Evolutionary conservation across 2,888 invertebrate genomes (phyloP).

Genomic region (Dioctria rufipes): DNA sequence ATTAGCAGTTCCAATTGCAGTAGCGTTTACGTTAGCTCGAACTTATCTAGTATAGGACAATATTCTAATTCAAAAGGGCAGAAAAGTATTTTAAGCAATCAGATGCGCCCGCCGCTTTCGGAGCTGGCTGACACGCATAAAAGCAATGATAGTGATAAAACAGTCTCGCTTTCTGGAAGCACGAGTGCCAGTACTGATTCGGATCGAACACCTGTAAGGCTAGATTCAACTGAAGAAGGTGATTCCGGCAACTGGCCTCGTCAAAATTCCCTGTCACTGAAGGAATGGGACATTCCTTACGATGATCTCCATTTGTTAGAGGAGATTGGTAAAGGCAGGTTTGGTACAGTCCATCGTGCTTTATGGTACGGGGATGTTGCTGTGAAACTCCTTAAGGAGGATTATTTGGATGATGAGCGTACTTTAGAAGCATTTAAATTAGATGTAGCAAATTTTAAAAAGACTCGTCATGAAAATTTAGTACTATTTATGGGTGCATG

Average conservation of each 20-base stretch:
- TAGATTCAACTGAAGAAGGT: slow-evolving; percentile 85
- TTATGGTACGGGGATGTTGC: slow-evolving; percentile 99
- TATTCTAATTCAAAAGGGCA: slow-evolving; percentile 56
- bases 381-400: slow-evolving; percentile 94
- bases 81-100: slow-evolving; percentile 58
- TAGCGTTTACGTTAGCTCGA: slow-evolving; percentile 65
- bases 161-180: slow-evolving; percentile 80
- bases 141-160: slow-evolving; percentile 80
- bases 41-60: slow-evolving; percentile 47
- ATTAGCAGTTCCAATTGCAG: slow-evolving; percentile 55
- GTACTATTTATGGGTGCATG: slow-evolving; percentile 99
- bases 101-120: slow-evolving; percentile 64
- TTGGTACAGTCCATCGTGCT: slow-evolving; percentile 95
- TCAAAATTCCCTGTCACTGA: slow-evolving; percentile 89
- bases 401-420: slow-evolving; percentile 88
- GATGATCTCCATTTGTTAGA: slow-evolving; percentile 92
- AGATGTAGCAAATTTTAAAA: slow-evolving; percentile 96
- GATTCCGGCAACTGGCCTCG: slow-evolving; percentile 81
- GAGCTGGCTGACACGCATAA: slow-evolving; percentile 74
- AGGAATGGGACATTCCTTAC: slow-evolving; percentile 99
- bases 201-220: slow-evolving; percentile 83
- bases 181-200: slow-evolving; percentile 84
- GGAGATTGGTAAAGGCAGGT: slow-evolving; percentile 91
- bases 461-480: slow-evolving; percentile 98
- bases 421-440: slow-evolving; percentile 95